phyloP scores from a whole-genome alignment of 2,113 vertebrate genomes.

The Corydoras sp. region DNA sequence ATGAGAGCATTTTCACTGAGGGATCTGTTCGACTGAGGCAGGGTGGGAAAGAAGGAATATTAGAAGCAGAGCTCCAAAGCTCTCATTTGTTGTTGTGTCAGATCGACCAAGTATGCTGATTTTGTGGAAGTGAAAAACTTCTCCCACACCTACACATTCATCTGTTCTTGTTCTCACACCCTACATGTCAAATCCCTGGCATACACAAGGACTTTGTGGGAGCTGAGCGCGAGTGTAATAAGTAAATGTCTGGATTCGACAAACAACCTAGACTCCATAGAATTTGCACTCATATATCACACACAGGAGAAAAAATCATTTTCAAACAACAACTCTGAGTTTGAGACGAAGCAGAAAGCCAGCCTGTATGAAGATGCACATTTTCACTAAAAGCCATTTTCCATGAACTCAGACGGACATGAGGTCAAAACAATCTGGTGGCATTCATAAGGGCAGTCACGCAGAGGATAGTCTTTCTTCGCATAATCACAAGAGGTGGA shows the following conservation, averaged over 20 bases:
- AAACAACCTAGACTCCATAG: background rate
- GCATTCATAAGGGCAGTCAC: background rate
- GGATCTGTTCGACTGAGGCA: background rate
- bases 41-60: background rate
- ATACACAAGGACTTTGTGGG: background rate
- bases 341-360: background rate
- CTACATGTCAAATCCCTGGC: slow-evolving; percentile 10
- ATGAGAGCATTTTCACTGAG: background rate
- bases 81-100: background rate
- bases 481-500: background rate
- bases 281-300: background rate
- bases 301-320: background rate
- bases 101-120: background rate
- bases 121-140: background rate
- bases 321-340: background rate
- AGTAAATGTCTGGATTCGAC: slow-evolving; percentile 34
- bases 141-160: slow-evolving; percentile 9
- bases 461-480: background rate
- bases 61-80: background rate
- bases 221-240: background rate
- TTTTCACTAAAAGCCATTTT: background rate
- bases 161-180: background rate
- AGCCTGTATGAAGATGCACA: background rate
- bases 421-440: background rate
- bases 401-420: background rate